phyloP scores from a whole-genome alignment of 2,113 vertebrate species.

The Hipposideros armiger region DNA sequence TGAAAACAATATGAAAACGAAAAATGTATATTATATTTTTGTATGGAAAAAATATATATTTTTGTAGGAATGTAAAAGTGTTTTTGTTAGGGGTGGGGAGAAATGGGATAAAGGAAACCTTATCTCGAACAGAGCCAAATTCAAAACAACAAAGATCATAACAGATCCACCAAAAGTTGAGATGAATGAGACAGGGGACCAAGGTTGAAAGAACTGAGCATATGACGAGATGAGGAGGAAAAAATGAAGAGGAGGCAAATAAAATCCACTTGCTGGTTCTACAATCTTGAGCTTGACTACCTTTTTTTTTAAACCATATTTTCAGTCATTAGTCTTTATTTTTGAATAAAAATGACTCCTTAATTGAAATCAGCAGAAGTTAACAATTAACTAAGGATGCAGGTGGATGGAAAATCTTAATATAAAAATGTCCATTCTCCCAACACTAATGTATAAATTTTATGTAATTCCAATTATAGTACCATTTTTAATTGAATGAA shows the following conservation, averaged over 20 bases:
- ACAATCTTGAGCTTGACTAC: neutral
- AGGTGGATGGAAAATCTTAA: neutral
- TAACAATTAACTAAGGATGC: neutral
- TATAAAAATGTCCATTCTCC: neutral
- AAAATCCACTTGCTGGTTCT: neutral
- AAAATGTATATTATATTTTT: neutral
- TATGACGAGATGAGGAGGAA: neutral
- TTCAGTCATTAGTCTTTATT: slow-evolving; percentile 25
- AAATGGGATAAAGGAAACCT: neutral
- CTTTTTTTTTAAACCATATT: slow-evolving; percentile 21
- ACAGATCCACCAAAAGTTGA: neutral
- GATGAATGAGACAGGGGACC: neutral
- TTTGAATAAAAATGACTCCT: neutral
- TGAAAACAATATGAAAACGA: neutral
- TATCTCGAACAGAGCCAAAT: neutral
- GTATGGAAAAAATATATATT: neutral
- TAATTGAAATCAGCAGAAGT: slow-evolving; percentile 12
- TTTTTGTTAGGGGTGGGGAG: neutral
- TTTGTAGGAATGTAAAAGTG: neutral
- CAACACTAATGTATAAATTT: neutral
- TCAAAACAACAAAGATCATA: neutral
- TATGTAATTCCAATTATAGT: neutral
- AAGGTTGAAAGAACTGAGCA: neutral
- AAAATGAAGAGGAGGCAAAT: neutral
- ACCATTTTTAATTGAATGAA: slow-evolving; percentile 2